Evolutionary conservation across 2,113 vertebrate species (phyloP).

Genomic region (Glaucomys volans): DNA sequence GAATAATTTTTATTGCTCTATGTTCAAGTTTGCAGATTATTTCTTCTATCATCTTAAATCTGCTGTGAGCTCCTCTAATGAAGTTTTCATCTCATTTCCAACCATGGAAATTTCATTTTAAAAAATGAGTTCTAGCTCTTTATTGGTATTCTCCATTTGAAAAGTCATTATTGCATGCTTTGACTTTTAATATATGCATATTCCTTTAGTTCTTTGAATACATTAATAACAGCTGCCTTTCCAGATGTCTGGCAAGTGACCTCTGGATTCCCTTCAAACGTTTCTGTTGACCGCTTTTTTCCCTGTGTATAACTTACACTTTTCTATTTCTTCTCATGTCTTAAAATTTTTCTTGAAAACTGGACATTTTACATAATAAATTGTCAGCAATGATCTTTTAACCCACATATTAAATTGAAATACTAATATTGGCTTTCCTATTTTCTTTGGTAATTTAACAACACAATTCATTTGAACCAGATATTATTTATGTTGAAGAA

Average conservation of each 20-base stretch:
- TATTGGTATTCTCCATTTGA: not conserved
- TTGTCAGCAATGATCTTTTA: not conserved
- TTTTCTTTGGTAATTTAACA: not conserved
- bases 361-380: not conserved
- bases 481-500: not conserved
- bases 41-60: not conserved
- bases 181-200: not conserved
- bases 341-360: not conserved
- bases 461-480: not conserved
- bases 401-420: not conserved
- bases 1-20: not conserved
- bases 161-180: not conserved
- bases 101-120: not conserved
- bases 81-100: not conserved
- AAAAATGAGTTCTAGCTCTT: not conserved
- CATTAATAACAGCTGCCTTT: not conserved
- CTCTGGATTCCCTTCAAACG: not conserved
- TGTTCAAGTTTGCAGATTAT: not conserved
- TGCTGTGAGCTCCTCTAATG: not conserved
- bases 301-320: not conserved
- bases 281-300: not conserved
- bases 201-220: not conserved
- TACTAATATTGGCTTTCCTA: not conserved
- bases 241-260: not conserved
- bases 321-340: not conserved